Conservation (phyloP, 2,113 vertebrate species). For the Panthera leo region DNA sequence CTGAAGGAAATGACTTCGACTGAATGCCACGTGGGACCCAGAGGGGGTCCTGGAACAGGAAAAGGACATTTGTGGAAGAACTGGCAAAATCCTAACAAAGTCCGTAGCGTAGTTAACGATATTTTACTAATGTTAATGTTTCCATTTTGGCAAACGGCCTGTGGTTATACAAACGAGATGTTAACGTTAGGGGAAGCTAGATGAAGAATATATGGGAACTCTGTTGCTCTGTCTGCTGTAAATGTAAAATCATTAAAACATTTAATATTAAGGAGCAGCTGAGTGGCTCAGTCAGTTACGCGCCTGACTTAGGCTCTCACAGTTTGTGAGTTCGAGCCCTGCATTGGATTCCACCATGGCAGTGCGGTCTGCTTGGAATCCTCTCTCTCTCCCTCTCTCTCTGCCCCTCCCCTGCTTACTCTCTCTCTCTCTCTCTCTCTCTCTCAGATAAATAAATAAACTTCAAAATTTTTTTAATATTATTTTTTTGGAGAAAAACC, state of each 20-base stretch:
- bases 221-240: neutral
- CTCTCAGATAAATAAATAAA: too few relatives aligned
- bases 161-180: neutral
- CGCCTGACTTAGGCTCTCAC: too few relatives aligned
- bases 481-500: neutral
- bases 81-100: neutral
- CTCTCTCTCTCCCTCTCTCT: too few relatives aligned
- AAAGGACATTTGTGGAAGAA: neutral
- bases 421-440: too few relatives aligned
- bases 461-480: too few relatives aligned
- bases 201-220: neutral
- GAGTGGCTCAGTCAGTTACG: too few relatives aligned
- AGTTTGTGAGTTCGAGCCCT: too few relatives aligned
- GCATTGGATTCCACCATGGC: too few relatives aligned
- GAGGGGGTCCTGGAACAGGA: neutral
- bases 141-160: neutral
- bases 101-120: neutral
- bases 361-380: too few relatives aligned
- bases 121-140: neutral
- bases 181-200: neutral
- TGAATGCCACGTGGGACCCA: fast-evolving
- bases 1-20: neutral
- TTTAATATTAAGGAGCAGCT: neutral
- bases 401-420: too few relatives aligned
- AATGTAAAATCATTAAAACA: neutral